These are phyloP conservation scores for Centropyge bicolor DNA, from an alignment of 2,797 vertebrate genomes.

Conservation along the genomic window DNA sequence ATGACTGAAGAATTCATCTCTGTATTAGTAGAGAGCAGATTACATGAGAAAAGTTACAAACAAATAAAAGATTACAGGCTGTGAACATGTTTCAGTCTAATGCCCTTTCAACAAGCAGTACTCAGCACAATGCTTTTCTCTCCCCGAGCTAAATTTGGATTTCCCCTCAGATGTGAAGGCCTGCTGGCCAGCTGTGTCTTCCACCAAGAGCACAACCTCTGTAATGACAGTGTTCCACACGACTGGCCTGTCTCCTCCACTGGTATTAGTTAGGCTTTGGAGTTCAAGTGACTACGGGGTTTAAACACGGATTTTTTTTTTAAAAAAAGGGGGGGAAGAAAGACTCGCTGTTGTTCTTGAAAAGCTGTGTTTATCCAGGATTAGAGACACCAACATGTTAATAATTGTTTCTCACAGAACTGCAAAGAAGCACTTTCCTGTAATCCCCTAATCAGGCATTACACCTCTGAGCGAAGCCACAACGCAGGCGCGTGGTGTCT, in stretches of 20 bases:
- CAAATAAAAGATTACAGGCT: slow-evolving; percentile 87
- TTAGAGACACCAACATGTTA: slow-evolving; percentile 93
- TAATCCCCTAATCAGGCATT: slow-evolving; percentile 93
- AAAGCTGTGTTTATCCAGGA: slow-evolving; percentile 92
- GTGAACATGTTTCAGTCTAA: slow-evolving; percentile 85
- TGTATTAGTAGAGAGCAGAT: slow-evolving; percentile 83
- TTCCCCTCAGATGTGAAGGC: slow-evolving; percentile 68
- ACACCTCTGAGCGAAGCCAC: slow-evolving; percentile 90
- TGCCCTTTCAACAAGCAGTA: slow-evolving; percentile 83
- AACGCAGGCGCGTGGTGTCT: slow-evolving; percentile 79
- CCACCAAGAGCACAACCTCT: slow-evolving; percentile 78
- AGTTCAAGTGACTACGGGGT: slow-evolving; percentile 88
- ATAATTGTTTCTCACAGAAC: slow-evolving; percentile 93
- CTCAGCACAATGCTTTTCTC: slow-evolving; percentile 80
- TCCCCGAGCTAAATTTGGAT: slow-evolving; percentile 80
- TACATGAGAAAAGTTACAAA: slow-evolving; percentile 85
- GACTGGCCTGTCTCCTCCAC: slow-evolving; percentile 80
- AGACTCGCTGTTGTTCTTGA: slow-evolving; percentile 89
- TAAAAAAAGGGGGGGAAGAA: slow-evolving; percentile 65
- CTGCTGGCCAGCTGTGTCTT: slow-evolving; percentile 75
- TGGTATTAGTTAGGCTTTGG: slow-evolving; percentile 85
- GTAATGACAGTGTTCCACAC: slow-evolving; percentile 78
- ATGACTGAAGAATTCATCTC: slow-evolving; percentile 72
- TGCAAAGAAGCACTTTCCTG: slow-evolving; percentile 91
- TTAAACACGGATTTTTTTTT: slow-evolving; percentile 80